These are phyloP conservation scores for Anolis carolinensis DNA, from an alignment of 2,113 vertebrate species.

Conservation along the genomic window DNA sequence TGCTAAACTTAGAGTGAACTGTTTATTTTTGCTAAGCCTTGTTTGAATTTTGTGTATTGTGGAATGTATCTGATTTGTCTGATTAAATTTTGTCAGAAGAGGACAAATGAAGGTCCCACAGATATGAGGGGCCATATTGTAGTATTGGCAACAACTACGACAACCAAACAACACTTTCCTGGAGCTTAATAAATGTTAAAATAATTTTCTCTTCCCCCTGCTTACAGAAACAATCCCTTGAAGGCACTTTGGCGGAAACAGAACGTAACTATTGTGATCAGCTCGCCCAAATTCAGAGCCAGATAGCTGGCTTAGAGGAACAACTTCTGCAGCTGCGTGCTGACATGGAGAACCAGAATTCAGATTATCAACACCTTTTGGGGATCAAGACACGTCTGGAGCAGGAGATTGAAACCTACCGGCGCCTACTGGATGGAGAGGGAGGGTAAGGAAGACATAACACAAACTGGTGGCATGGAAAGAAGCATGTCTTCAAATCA, in stretches of 20 bases:
- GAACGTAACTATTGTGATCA: slow-evolving; percentile 74
- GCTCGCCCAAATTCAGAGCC: slow-evolving; percentile 75
- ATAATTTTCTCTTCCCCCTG: not conserved
- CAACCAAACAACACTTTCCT: not conserved
- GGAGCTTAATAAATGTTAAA: not conserved
- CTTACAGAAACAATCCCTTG: slow-evolving; percentile 82
- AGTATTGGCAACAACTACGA: too few relatives aligned
- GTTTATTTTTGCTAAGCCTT: too few relatives aligned
- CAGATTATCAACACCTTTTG: slow-evolving; percentile 79
- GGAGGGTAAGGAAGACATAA: slow-evolving; percentile 27
- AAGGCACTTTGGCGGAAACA: slow-evolving; percentile 79
- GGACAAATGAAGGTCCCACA: too few relatives aligned
- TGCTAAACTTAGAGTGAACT: too few relatives aligned
- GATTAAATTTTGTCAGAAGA: too few relatives aligned
- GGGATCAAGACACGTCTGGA: slow-evolving; percentile 72
- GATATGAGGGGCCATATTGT: too few relatives aligned
- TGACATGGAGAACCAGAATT: slow-evolving; percentile 74
- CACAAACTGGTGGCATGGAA: not conserved
- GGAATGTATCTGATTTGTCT: too few relatives aligned
- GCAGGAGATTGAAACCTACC: slow-evolving; percentile 74
- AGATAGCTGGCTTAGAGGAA: slow-evolving; percentile 76
- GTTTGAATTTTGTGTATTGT: too few relatives aligned
- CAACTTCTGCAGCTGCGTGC: slow-evolving; percentile 74
- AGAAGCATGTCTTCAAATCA: not conserved
- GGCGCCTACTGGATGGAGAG: slow-evolving; percentile 66